Conservation (phyloP, 2,797 vertebrate genomes). For the Denticeps clupeoides region DNA sequence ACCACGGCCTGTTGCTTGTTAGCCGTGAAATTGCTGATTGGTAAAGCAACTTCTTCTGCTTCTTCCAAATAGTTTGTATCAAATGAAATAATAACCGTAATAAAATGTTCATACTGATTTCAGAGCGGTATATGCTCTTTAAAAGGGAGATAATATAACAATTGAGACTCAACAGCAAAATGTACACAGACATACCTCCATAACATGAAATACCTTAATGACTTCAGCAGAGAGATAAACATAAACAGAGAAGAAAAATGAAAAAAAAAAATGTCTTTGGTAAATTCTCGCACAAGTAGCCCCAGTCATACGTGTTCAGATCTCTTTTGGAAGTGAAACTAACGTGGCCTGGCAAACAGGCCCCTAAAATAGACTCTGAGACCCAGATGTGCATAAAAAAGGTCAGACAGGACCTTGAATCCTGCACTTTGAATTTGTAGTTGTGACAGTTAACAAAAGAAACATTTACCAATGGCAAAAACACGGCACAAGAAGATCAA, state of each 20-base stretch:
- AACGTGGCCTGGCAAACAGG: constrained; percentile 50
- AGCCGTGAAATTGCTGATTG: background rate
- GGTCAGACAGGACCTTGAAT: constrained; percentile 13
- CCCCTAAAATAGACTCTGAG: constrained; percentile 23
- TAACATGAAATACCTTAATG: background rate
- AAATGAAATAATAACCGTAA: no score
- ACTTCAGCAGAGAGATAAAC: background rate
- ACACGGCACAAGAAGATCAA: constrained; percentile 18
- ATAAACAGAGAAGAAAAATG: background rate
- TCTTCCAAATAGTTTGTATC: background rate
- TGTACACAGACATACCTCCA: background rate
- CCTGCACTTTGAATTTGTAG: constrained; percentile 6
- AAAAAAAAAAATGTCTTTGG: background rate
- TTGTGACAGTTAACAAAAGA: constrained; percentile 18
- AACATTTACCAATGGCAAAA: constrained; percentile 10
- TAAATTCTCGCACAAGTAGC: background rate
- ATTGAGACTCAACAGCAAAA: background rate
- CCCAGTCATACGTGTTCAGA: constrained; percentile 42
- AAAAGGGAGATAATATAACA: no score
- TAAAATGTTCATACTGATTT: no score
- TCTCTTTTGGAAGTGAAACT: constrained; percentile 45
- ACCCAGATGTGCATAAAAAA: constrained; percentile 36
- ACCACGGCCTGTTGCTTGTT: background rate
- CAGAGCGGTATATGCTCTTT: no score
- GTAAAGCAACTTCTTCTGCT: background rate